Conservation (phyloP, 1,140 invertebrate species). For the Papilio dardanus region DNA sequence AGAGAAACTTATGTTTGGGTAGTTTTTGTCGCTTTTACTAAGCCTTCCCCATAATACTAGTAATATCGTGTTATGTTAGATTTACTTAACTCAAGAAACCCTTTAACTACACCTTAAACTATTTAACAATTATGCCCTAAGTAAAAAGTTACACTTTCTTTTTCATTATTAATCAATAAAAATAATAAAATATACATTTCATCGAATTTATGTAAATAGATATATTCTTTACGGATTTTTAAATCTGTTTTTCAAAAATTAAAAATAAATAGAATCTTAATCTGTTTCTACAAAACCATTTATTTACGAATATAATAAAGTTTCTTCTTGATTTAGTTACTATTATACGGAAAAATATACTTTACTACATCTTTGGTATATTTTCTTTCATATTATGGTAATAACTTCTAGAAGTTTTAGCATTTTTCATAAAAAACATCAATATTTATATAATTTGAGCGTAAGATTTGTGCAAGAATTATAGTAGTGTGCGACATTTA, state of each 20-base stretch:
- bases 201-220: background rate
- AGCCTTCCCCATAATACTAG: background rate
- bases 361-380: background rate
- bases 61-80: background rate
- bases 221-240: background rate
- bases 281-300: background rate
- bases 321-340: background rate
- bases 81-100: slow-evolving; percentile 14
- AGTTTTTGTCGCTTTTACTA: background rate
- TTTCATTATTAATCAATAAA: background rate
- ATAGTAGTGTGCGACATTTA: slow-evolving; percentile 12
- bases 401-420: background rate
- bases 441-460: background rate
- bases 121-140: background rate
- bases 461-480: slow-evolving; percentile 15
- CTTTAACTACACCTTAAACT: background rate
- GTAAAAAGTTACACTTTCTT: background rate
- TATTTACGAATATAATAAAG: background rate
- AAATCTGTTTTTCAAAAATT: background rate
- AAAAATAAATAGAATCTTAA: background rate
- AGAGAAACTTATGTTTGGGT: too few relatives aligned
- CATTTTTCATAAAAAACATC: background rate
- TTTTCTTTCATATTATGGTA: background rate
- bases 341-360: background rate
- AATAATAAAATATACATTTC: background rate